A percentile compares a stretch with the other conserved stretches of the same genome.
phyloP scores from a whole-genome alignment of 37 sponge, comb jelly and placozoan species.

The Aphrocallistes beatrix region DNA sequence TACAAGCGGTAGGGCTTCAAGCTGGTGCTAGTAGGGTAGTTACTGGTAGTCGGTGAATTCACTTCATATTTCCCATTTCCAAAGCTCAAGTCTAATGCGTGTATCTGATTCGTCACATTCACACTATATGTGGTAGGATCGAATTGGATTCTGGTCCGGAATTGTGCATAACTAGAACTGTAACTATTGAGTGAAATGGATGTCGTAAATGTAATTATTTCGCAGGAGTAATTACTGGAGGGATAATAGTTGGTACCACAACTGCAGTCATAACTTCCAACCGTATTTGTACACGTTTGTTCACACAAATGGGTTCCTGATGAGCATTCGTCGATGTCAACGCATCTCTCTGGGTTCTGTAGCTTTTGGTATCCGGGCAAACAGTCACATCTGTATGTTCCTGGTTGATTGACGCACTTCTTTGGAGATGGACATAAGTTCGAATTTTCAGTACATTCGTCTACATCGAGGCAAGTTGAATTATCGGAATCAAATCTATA shows the following conservation, averaged over 20 bases:
- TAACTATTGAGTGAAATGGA: not conserved
- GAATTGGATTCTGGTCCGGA: not conserved
- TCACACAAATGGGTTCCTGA: not conserved
- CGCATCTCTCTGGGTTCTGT: not conserved
- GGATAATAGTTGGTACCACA: conserved; percentile 11
- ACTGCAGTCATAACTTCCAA: not conserved
- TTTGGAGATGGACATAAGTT: not conserved
- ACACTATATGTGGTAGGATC: not conserved
- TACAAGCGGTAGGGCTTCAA: not conserved
- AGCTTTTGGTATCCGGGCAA: not conserved
- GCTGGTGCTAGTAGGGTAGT: not conserved
- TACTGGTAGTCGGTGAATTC: not conserved
- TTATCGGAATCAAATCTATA: not conserved
- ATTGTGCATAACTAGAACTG: not conserved
- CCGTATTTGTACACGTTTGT: not conserved
- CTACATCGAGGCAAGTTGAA: not conserved
- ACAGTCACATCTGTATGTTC: conserved; percentile 1
- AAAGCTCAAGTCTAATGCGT: not conserved
- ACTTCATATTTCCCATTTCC: conserved; percentile 4
- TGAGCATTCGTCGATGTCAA: not conserved
- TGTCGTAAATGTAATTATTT: not conserved
- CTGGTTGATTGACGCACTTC: not conserved
- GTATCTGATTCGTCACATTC: conserved; percentile 3
- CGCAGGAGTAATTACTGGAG: not conserved
- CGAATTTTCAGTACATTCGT: not conserved